Evolutionary conservation across 2,797 vertebrate genomes (phyloP).

Genomic region (Lophotriccus pileatus): DNA sequence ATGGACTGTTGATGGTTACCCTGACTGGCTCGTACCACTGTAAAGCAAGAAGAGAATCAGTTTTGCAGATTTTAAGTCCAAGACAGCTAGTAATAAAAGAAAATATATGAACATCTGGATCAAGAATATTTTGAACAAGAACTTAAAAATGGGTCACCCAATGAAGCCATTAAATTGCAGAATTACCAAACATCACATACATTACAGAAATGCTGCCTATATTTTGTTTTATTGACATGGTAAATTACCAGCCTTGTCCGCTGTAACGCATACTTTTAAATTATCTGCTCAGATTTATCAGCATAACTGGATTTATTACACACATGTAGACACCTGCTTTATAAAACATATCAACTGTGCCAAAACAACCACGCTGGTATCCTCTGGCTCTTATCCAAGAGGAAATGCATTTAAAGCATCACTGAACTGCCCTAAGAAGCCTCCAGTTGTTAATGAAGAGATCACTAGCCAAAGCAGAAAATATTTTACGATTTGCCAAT

Average conservation of each 20-base stretch:
- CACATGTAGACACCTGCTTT: constrained; percentile 7
- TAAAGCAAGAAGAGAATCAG: not conserved
- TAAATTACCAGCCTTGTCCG: not conserved
- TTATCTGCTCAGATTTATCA: constrained; percentile 5
- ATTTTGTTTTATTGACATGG: not conserved
- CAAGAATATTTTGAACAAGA: not conserved
- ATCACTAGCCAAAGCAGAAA: not conserved
- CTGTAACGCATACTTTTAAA: not conserved
- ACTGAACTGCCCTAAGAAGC: not conserved
- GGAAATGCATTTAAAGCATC: not conserved
- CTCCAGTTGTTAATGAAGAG: not conserved
- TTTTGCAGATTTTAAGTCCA: not conserved
- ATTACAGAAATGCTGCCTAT: not conserved
- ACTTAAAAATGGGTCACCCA: not conserved
- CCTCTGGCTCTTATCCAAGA: constrained; percentile 14
- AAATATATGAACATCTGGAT: not conserved
- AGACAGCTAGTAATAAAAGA: not conserved
- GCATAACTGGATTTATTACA: not conserved
- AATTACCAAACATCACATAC: not conserved
- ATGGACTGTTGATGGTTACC: not conserved
- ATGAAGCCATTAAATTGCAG: not conserved
- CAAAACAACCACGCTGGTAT: not conserved
- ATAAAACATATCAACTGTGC: not conserved
- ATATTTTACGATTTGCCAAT: not conserved
- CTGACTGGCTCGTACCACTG: not conserved